These are phyloP conservation scores for Phoeniculus purpureus DNA, from an alignment of 2,797 vertebrate species.

Conservation along the genomic window DNA sequence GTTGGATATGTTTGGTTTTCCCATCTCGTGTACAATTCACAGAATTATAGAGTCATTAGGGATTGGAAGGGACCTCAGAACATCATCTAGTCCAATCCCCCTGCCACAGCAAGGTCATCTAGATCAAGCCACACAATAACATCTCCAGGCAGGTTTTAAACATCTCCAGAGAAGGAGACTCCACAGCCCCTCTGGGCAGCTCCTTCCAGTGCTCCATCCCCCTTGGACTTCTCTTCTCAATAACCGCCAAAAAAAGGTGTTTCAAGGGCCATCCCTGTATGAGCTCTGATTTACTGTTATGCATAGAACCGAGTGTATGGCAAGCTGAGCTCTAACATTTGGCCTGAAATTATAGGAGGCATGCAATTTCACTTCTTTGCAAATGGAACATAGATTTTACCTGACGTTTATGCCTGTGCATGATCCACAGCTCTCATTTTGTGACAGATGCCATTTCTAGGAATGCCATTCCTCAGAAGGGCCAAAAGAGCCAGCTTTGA, in stretches of 20 bases:
- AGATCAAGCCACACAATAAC: too few species aligned
- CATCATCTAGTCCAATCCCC: too few species aligned
- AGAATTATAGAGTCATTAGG: too few species aligned
- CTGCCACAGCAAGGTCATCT: too few species aligned
- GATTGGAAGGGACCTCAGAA: too few species aligned
- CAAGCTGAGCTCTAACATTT: neutral
- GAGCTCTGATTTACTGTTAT: conserved; percentile 1
- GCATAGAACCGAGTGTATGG: neutral
- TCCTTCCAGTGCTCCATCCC: too few species aligned
- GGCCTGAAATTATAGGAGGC: neutral
- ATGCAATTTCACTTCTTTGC: neutral
- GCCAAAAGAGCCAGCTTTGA: neutral
- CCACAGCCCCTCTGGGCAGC: too few species aligned
- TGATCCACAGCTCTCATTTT: conserved; percentile 13
- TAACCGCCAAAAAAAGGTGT: neutral
- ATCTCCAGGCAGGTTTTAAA: too few species aligned
- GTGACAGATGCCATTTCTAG: neutral
- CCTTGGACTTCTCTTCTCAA: neutral
- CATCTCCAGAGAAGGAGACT: too few species aligned
- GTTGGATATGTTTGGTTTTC: neutral
- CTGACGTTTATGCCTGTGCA: neutral
- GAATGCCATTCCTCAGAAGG: neutral
- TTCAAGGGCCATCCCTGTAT: neutral
- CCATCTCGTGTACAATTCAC: neutral
- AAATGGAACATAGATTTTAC: conserved; percentile 17